Base-by-base conservation (phyloP, 2,113 vertebrate species). In the Clarias gariepinus region DNA sequence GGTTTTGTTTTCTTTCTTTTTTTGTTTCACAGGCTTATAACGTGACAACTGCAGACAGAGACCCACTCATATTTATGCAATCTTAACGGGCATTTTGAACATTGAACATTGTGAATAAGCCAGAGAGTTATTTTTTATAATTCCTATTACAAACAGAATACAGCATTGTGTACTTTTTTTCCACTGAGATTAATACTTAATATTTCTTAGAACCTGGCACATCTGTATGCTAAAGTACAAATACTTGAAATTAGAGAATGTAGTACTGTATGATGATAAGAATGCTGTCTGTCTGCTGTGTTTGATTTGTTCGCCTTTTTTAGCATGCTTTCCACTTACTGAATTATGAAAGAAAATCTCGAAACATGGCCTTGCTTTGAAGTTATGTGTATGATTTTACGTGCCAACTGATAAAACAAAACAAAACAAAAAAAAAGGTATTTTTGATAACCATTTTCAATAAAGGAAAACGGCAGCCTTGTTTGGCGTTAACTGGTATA, bases 51-150 rank as follows among this genome's bases (percentile, higher is more conserved):
- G 90, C 88, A 89, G 90, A 91, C 88, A 83, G 1, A 85, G 91
- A 93, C 92, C 91, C 91, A 90, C 91, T 93, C 91, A 94, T 92
- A 87, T 92, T 94, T 95, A 96, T 95, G 94, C 95, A 95, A 95
- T 94, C 91, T 89, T 69, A 90, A 91, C 90, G 93, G 94, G 94
- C 90, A 94, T 95, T 95, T 95, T 94, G 85, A 95, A 93, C 92
- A 94, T 95, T 94, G 85, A 95, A 93, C 92, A 94, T 71, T 89
- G 90, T 92, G 91, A 91, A 91, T 88, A 86, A 86, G 82, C 82
- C 85, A 88, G 81, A 91, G 83, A 91, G 92, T 91, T 95, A 95
- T 95, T 95, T 95, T 77, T 95, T 95, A 73, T 95, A 94, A 90
- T 86, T 92, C 91, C 89, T 81, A 91, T 84, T 77, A 91, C 90